These are phyloP conservation scores for Theretra japonica DNA, from an alignment of 2,888 invertebrate genomes.

Conservation along the genomic window DNA sequence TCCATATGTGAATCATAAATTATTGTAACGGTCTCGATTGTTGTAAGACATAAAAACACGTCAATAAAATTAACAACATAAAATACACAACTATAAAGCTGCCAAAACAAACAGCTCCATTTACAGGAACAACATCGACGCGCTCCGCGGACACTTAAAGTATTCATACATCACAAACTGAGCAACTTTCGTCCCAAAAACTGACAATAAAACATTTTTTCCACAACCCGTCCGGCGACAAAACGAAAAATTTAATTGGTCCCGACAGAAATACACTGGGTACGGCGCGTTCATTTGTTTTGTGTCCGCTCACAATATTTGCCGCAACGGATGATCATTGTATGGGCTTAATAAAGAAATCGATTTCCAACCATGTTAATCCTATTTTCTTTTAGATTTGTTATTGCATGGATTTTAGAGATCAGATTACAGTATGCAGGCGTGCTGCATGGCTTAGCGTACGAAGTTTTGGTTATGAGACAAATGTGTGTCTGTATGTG, in stretches of 20 bases:
- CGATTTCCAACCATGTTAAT: constrained; percentile 4
- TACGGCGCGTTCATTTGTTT: constrained; percentile 55
- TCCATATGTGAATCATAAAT: too few relatives aligned
- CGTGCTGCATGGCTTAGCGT: too few relatives aligned
- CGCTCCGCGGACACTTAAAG: constrained; percentile 14
- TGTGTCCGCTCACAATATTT: constrained; percentile 52
- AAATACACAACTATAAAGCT: too few relatives aligned
- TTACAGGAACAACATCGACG: constrained; percentile 1
- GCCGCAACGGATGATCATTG: constrained; percentile 1
- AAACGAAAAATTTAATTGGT: constrained; percentile 63
- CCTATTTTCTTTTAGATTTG: neutral
- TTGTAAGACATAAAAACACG: too few relatives aligned
- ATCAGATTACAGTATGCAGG: too few relatives aligned
- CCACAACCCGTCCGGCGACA: constrained; percentile 39
- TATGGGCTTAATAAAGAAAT: constrained; percentile 6
- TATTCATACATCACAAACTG: constrained; percentile 26
- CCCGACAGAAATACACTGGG: constrained; percentile 54
- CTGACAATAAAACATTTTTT: constrained; percentile 52
- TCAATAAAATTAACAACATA: too few relatives aligned
- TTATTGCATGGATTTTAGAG: too few relatives aligned
- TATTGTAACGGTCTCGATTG: too few relatives aligned
- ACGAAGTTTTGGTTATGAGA: too few relatives aligned
- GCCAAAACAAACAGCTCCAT: too few relatives aligned
- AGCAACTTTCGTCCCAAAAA: constrained; percentile 43
- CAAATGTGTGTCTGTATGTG: too few relatives aligned